phyloP scores from a whole-genome alignment of 92 coral and sea anemone species.

The Diadumene lineata region DNA sequence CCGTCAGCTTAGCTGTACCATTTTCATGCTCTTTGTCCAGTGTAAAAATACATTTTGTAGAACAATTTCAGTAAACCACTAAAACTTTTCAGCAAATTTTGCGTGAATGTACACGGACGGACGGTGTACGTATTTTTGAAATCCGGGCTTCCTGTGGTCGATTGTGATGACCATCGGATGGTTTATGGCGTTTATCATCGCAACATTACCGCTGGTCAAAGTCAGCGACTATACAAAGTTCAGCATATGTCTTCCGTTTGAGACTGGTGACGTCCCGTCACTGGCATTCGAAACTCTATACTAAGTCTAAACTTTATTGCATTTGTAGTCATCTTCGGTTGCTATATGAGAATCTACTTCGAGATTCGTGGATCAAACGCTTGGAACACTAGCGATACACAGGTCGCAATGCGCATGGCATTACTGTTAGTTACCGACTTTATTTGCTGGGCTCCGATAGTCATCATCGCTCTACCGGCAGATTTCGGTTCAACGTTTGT shows the following conservation, averaged over 20 bases:
- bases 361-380: conserved; percentile 97
- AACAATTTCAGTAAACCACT: no score
- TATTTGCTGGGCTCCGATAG: conserved; percentile 96
- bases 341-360: conserved; percentile 80
- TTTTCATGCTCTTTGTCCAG: no score
- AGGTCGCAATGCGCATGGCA: conserved; percentile 94
- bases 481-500: conserved; percentile 78
- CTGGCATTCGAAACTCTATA: conserved; percentile 68
- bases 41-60: no score
- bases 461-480: conserved; percentile 80
- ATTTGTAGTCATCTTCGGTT: conserved; percentile 78
- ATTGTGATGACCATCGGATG: conserved; percentile 84
- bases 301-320: conserved; percentile 73
- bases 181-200: conserved; percentile 68
- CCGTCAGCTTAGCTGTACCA: no score
- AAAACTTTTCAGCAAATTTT: no score
- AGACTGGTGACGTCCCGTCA: conserved; percentile 72
- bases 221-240: conserved; percentile 87
- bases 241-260: conserved; percentile 95
- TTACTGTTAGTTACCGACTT: conserved; percentile 90
- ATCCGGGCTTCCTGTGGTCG: no score
- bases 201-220: conserved; percentile 73
- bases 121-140: no score
- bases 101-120: no score
- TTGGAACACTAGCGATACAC: conserved; percentile 95